Base-by-base conservation (phyloP, 2,113 vertebrate species). In the Paraplagusia blochii region DNA sequence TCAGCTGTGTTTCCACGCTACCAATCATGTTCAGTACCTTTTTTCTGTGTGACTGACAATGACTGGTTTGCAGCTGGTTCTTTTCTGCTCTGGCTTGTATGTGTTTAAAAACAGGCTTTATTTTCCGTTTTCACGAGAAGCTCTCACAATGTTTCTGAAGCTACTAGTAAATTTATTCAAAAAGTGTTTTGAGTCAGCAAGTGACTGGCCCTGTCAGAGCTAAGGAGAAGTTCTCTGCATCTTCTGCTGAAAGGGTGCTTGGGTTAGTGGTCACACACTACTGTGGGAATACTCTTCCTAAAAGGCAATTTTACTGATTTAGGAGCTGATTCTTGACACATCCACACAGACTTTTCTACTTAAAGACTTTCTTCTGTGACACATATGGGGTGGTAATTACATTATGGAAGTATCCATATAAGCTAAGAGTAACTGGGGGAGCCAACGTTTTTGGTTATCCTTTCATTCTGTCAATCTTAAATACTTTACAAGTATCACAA, bases 201-300 rank as follows among this genome's bases (percentile, higher is more conserved):
- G 71, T 73, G 70, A 88, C 89, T 88, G 86, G 89, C 87, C 82
- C 81, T 18, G 69, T 80, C 76, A 67, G 74, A 80, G 74, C 80
- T 73, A 39, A 73, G 78, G 78, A 53, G 63, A 18, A 78, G 72
- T 69, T 58, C 72, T 72, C 83, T 71, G 83, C 73, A 45, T 79
- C 77, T 81, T 77, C 83, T 17, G 58, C 76, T 74, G 72, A 74
- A 85, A 86, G 74, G 72, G 79, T 86, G n/a, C n/a, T n/a, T n/a
- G n/a, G n/a, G n/a, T n/a, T n/a, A n/a, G n/a, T n/a, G n/a, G n/a
- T 84, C 52, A 45, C 71, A 67, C 76, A 68, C 75, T 60, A 45
- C 77, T 77, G 70, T 81, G 79, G 69, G 75, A 82, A 82, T 74
- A 6, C 75, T 70, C 22, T 77, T 70, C 55, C 38, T 82, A 84